phyloP scores from a whole-genome alignment of 2,888 invertebrate genomes.

The Piscicola geometra region DNA sequence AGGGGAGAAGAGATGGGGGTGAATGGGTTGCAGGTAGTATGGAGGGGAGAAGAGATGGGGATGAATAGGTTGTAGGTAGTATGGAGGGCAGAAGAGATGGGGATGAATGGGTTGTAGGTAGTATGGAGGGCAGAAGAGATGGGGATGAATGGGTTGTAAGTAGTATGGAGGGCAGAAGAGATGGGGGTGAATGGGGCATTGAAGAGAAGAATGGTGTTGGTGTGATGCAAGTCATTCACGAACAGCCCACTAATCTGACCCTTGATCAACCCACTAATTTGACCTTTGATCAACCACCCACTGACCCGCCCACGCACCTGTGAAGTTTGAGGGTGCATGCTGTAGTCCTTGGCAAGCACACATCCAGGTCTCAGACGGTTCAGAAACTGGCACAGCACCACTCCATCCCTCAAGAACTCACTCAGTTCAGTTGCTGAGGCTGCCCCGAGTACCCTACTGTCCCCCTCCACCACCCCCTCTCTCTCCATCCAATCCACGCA shows the following conservation, averaged over 20 bases:
- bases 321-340: conserved; percentile 90
- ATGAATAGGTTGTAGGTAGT: no score
- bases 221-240: not conserved
- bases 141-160: no score
- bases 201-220: no score
- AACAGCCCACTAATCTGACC: not conserved
- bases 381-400: conserved; percentile 84
- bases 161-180: not conserved
- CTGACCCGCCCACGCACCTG: conserved; percentile 65
- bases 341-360: conserved; percentile 87
- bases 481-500: no score
- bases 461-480: no score
- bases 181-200: not conserved
- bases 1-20: no score
- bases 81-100: no score
- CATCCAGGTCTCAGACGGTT: conserved; percentile 77
- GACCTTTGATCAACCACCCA: not conserved
- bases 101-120: not conserved
- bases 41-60: no score
- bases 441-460: no score
- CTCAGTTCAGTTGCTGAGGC: conserved; percentile 77
- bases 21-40: no score
- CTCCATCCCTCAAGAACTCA: conserved; percentile 81
- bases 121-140: not conserved
- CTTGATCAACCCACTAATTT: not conserved